Percentiles rank a stretch among this genome's conserved stretches.
phyloP scores from a whole-genome alignment of 2,113 vertebrate genomes.

The Urocynchramus pylzowi region DNA sequence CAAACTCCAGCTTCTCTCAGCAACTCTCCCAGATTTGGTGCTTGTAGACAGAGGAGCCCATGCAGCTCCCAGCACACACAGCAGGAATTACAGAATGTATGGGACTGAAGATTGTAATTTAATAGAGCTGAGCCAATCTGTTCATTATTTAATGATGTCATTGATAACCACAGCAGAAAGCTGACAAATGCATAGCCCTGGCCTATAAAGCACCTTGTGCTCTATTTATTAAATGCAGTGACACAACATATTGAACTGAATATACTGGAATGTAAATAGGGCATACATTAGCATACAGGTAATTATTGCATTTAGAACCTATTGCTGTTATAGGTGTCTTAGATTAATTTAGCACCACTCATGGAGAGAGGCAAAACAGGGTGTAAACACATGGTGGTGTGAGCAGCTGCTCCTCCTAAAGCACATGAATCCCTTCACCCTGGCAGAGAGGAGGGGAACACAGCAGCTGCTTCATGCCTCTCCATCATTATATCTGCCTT shows the following conservation, averaged over 20 bases:
- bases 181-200: conserved; percentile 32
- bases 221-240: conserved; percentile 56
- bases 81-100: not conserved
- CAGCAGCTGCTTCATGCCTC: not conserved
- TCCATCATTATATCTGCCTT: not conserved
- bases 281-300: not conserved
- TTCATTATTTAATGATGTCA: conserved; percentile 69
- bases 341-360: not conserved
- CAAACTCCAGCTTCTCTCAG: not conserved
- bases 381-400: not conserved
- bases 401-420: not conserved
- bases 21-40: not conserved
- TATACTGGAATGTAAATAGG: not conserved
- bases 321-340: not conserved
- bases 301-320: conserved; percentile 5
- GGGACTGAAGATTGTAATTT: conserved; percentile 10
- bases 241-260: conserved; percentile 19
- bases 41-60: not conserved
- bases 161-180: conserved; percentile 27
- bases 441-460: not conserved
- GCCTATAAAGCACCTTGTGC: conserved; percentile 38
- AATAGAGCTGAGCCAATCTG: conserved; percentile 38
- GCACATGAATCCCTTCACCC: not conserved
- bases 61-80: not conserved
- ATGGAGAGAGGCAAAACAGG: not conserved